Evolutionary conservation across 1,140 invertebrate species (phyloP).

Genomic region (Zeugodacus cucurbitae): DNA sequence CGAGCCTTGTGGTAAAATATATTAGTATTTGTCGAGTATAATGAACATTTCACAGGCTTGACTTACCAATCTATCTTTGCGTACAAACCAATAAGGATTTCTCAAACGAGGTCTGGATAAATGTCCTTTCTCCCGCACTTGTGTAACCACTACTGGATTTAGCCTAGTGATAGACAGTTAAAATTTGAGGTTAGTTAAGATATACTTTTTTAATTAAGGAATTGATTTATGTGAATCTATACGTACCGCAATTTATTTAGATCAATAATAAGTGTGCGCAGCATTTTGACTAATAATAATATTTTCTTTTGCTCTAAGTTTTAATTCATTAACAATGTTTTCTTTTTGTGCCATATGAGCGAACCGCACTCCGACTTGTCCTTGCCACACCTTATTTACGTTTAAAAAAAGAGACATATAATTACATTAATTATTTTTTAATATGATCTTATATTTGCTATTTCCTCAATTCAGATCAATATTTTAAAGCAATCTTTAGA

Average conservation of each 20-base stretch:
- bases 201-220: not conserved
- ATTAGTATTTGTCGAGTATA: not conserved
- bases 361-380: not conserved
- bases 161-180: not conserved
- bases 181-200: constrained; percentile 41
- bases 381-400: not conserved
- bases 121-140: constrained; percentile 62
- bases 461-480: too few relatives aligned
- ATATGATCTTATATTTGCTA: too few relatives aligned
- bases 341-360: not conserved
- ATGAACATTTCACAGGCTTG: not conserved
- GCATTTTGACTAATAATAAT: constrained; percentile 7
- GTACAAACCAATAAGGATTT: constrained; percentile 71
- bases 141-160: constrained; percentile 52
- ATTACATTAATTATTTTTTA: too few relatives aligned
- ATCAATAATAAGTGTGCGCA: constrained; percentile 37
- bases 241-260: constrained; percentile 40
- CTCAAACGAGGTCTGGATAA: constrained; percentile 67
- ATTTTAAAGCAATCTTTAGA: too few relatives aligned
- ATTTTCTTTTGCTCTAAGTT: not conserved
- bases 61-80: constrained; percentile 68
- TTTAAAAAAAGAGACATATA: not conserved
- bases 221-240: not conserved
- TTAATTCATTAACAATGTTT: constrained; percentile 4
- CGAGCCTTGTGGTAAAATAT: constrained; percentile 68